These are phyloP conservation scores for Nineta flava DNA, from an alignment of 2,888 invertebrate genomes.

Conservation along the genomic window DNA sequence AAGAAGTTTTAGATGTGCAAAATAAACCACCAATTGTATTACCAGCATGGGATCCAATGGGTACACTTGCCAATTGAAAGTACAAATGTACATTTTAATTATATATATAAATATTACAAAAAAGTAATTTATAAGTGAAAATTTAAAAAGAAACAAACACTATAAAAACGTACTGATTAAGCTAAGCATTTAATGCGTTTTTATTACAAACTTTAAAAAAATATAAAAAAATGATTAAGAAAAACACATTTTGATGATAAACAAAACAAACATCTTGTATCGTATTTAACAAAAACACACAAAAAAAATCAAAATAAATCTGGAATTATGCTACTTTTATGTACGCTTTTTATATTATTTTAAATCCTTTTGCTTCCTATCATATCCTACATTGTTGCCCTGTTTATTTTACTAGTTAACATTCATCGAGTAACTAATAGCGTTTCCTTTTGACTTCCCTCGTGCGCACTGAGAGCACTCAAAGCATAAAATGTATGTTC, in stretches of 20 bases:
- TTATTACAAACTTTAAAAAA: not conserved
- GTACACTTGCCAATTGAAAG: constrained; percentile 44
- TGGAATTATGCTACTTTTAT: not conserved
- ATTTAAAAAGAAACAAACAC: not conserved
- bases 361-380: no score
- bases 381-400: no score
- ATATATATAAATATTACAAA: constrained; percentile 1
- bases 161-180: not conserved
- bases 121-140: constrained; percentile 1
- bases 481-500: no score
- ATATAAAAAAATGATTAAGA: not conserved
- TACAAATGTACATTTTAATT: constrained; percentile 1
- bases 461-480: no score
- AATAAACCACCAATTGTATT: constrained; percentile 58
- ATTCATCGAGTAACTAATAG: no score
- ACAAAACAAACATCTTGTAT: not conserved
- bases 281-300: not conserved
- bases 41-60: constrained; percentile 93
- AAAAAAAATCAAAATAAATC: not conserved
- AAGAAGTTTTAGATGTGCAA: constrained; percentile 58
- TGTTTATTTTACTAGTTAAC: no score
- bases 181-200: not conserved
- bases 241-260: not conserved
- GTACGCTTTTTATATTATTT: no score
- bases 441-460: no score